Evolutionary conservation across 2,797 vertebrate genomes (phyloP).

Genomic region (Phoebastria nigripes): DNA sequence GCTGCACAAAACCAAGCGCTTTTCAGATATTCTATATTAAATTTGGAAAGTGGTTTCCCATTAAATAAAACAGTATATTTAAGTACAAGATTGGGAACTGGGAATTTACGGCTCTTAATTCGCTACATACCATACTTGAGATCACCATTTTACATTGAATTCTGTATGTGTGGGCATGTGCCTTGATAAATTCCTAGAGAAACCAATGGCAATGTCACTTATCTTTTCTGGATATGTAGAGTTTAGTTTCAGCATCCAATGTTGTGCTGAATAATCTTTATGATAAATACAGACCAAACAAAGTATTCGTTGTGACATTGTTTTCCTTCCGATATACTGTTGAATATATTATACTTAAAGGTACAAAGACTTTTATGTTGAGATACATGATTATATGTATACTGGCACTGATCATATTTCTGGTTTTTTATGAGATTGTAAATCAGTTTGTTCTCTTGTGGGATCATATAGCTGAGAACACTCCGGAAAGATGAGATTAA

Average conservation of each 20-base stretch:
- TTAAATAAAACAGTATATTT: background rate
- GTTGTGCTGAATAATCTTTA: background rate
- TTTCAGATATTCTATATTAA: background rate
- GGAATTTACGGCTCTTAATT: background rate
- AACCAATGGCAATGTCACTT: background rate
- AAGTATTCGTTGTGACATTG: background rate
- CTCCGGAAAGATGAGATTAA: background rate
- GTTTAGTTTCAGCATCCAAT: background rate
- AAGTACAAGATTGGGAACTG: background rate
- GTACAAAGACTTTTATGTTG: background rate
- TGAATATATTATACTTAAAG: background rate
- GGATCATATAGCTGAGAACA: background rate
- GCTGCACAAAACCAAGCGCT: background rate
- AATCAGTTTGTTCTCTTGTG: background rate
- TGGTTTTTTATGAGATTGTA: background rate
- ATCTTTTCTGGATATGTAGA: background rate
- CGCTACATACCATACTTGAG: background rate
- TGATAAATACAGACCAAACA: background rate
- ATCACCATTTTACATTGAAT: background rate
- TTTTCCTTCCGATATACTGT: background rate
- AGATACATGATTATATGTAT: background rate
- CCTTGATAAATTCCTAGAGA: background rate
- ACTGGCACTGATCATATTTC: background rate
- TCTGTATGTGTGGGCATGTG: background rate
- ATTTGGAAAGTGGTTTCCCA: background rate